phyloP scores from a whole-genome alignment of 2,888 invertebrate genomes.

The Griposia aprilina region DNA sequence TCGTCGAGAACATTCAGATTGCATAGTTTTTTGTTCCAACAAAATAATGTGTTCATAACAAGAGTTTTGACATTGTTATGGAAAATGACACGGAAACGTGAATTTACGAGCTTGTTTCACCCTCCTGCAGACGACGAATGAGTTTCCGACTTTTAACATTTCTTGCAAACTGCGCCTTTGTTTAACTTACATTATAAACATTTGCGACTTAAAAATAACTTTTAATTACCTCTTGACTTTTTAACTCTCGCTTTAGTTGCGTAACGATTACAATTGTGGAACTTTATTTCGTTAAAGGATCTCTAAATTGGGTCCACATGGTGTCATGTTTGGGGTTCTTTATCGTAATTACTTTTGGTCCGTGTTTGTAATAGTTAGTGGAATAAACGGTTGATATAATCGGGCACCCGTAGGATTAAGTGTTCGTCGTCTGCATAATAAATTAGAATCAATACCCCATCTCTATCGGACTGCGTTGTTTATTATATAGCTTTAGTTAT shows the following conservation, averaged over 20 bases:
- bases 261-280: slow-evolving; percentile 28
- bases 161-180: slow-evolving; percentile 77
- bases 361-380: slow-evolving; percentile 74
- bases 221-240: slow-evolving; percentile 68
- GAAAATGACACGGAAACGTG: slow-evolving; percentile 81
- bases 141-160: slow-evolving; percentile 82
- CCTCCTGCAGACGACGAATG: slow-evolving; percentile 77
- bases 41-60: slow-evolving; percentile 78
- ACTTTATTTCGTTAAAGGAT: slow-evolving; percentile 39
- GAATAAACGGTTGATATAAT: slow-evolving; percentile 76
- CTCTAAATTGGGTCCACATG: slow-evolving; percentile 55
- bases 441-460: slow-evolving; percentile 77
- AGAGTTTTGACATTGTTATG: slow-evolving; percentile 81
- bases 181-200: slow-evolving; percentile 81
- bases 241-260: slow-evolving; percentile 28
- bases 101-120: slow-evolving; percentile 80
- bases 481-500: slow-evolving; percentile 70
- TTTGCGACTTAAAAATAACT: slow-evolving; percentile 74
- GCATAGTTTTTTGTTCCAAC: slow-evolving; percentile 70
- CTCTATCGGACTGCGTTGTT: slow-evolving; percentile 71
- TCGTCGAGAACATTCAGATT: slow-evolving; percentile 54
- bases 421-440: slow-evolving; percentile 77
- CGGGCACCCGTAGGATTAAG: slow-evolving; percentile 73
- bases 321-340: slow-evolving; percentile 62
- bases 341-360: slow-evolving; percentile 72